Evolutionary conservation across 2,888 invertebrate genomes (phyloP).

Genomic region (Agonopterix heracliana): DNA sequence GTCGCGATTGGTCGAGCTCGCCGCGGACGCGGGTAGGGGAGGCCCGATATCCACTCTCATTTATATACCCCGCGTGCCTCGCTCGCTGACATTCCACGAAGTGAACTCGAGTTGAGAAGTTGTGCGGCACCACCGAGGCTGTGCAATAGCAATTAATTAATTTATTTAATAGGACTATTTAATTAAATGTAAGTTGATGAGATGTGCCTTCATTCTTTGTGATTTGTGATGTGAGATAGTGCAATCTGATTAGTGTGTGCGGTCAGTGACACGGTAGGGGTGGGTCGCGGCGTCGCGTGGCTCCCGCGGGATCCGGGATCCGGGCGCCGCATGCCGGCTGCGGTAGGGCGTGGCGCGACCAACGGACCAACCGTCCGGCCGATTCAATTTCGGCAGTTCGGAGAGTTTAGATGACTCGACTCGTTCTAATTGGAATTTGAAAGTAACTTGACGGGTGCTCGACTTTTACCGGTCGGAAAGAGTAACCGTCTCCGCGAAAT

Average conservation of each 20-base stretch:
- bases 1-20: slow-evolving; percentile 78
- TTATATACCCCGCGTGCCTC: slow-evolving; percentile 73
- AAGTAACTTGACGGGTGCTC: slow-evolving; percentile 38
- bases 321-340: too few species aligned
- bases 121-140: slow-evolving; percentile 70
- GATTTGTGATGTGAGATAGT: slow-evolving; percentile 39
- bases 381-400: background rate
- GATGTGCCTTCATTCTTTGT: slow-evolving; percentile 30
- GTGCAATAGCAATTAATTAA: slow-evolving; percentile 73
- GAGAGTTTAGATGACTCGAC: background rate
- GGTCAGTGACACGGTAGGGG: slow-evolving; percentile 61
- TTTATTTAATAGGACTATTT: slow-evolving; percentile 74
- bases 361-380: slow-evolving; percentile 24
- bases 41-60: slow-evolving; percentile 71
- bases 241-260: slow-evolving; percentile 49
- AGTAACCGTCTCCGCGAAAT: slow-evolving; percentile 31
- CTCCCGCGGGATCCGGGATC: slow-evolving; percentile 42
- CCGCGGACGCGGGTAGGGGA: slow-evolving; percentile 71
- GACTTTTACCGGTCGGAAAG: slow-evolving; percentile 47
- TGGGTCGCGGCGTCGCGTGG: slow-evolving; percentile 31
- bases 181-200: slow-evolving; percentile 70
- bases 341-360: slow-evolving; percentile 74
- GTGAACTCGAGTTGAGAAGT: slow-evolving; percentile 68
- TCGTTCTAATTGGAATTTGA: slow-evolving; percentile 18
- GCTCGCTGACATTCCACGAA: slow-evolving; percentile 69